phyloP scores from a whole-genome alignment of 1,140 invertebrate species.

The Drosophila leontia region DNA sequence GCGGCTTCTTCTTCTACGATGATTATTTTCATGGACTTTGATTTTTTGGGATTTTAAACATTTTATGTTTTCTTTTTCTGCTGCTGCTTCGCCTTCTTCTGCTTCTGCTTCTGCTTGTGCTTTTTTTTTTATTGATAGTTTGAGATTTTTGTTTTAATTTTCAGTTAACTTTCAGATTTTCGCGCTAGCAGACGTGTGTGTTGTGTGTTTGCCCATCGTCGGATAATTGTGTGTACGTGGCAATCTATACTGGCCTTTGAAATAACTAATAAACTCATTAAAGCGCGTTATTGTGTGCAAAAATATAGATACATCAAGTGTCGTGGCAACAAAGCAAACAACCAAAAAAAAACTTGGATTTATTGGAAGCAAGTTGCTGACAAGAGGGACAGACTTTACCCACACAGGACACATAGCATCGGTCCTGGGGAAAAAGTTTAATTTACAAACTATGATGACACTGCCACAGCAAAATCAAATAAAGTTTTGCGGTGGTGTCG shows the following conservation, averaged over 20 bases:
- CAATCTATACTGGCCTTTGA: constrained; percentile 9
- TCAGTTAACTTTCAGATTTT: constrained; percentile 85
- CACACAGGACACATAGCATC: constrained; percentile 21
- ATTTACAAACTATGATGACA: constrained; percentile 45
- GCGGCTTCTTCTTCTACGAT: constrained; percentile 37
- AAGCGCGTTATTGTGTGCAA: constrained; percentile 15
- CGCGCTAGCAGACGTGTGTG: constrained; percentile 80
- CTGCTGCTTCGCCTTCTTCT: constrained; percentile 37
- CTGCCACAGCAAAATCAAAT: constrained; percentile 10
- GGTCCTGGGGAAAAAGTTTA: constrained; percentile 36
- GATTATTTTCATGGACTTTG: constrained; percentile 85
- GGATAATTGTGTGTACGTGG: constrained; percentile 62
- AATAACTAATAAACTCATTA: constrained; percentile 17
- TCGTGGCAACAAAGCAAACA: not conserved
- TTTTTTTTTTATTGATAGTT: constrained; percentile 76
- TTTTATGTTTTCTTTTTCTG: constrained; percentile 71
- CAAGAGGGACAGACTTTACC: constrained; percentile 6
- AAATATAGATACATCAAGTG: constrained; percentile 20
- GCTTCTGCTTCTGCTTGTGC: constrained; percentile 3
- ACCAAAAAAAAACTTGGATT: constrained; percentile 9
- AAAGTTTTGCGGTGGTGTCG: constrained; percentile 57
- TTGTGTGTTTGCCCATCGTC: constrained; percentile 13
- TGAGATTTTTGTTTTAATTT: constrained; percentile 79
- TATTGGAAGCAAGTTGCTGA: constrained; percentile 29
- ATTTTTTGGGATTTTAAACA: constrained; percentile 85